Evolutionary conservation across 2,888 invertebrate species (phyloP), one percentile per base, ranked within the genome.

Genomic region (Melitaea athalia): DNA sequence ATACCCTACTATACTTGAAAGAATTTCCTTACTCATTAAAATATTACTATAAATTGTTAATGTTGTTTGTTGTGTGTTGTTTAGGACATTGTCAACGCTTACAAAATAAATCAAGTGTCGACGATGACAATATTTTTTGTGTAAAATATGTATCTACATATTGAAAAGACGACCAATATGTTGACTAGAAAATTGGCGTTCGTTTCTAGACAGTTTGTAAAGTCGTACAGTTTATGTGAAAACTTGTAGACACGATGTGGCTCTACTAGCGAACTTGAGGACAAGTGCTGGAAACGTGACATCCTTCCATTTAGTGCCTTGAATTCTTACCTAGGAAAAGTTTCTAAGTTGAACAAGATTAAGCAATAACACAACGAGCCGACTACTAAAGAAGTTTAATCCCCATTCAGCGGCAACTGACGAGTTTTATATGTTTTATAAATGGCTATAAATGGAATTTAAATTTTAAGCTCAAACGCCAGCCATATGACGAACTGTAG

Each of bases 221-320:
- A 89, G 85, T 91, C 87, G 82, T 78, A 78, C 83, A 87, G 86
- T 89, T 91, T 89, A 91, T 89, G 90, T 85, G 89, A 85, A 89
- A 91, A 91, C 85, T 91, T 91, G 84, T 74, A 80, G 86, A 86
- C 85, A 83, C 80, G 82, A 81, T 78, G 84, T 79, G 81, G 81
- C 82, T 82, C 79, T 81, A 81, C 80, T 73, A 73, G 74, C 78
- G 79, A 88, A 88, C 84, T 89, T 81, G 81, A 80, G 79, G 86
- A 88, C 88, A 86, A 89, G 88, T 89, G 89, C 81, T 76, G 79
- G 78, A 76, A 82, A 91, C 91, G 91, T 90, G 91, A 90, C 86
- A 79, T 83, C 82, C 81, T 78, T 68, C 63, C 68, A 68, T 69
- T 71, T 69, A 73, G 73, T 70, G 70, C 66, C 69, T 70, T 70